Percentiles rank a stretch among this genome's conserved stretches.
These are phyloP conservation scores for Mimas tiliae DNA, from an alignment of 2,888 invertebrate species.

Conservation along the genomic window DNA sequence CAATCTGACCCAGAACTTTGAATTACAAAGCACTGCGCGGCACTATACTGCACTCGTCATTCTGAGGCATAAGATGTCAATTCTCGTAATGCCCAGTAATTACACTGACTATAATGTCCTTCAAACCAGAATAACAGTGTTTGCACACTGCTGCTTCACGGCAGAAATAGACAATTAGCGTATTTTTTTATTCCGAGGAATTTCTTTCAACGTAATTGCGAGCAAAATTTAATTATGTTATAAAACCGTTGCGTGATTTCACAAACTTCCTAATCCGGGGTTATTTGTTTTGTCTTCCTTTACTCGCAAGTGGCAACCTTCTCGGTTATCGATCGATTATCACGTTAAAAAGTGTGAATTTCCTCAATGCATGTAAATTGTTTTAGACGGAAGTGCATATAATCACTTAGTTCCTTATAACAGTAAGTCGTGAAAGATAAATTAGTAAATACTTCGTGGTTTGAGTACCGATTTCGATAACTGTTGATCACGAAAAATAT, in stretches of 20 bases:
- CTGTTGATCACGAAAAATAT: background rate
- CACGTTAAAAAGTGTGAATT: constrained; percentile 27
- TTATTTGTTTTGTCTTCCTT: constrained; percentile 32
- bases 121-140: too few relatives aligned
- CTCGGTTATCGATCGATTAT: constrained; percentile 28
- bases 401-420: constrained; percentile 16
- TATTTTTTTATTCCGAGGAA: too few relatives aligned
- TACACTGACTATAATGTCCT: too few relatives aligned
- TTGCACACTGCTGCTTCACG: too few relatives aligned
- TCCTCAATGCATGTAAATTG: constrained; percentile 28
- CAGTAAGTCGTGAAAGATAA: background rate
- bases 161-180: too few relatives aligned
- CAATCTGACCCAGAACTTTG: too few relatives aligned
- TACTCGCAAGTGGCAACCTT: constrained; percentile 30
- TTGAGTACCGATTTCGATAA: background rate
- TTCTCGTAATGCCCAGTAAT: too few relatives aligned
- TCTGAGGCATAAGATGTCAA: too few relatives aligned
- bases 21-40: too few relatives aligned
- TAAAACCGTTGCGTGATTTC: constrained; percentile 30
- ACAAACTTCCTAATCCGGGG: constrained; percentile 34
- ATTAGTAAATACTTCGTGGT: constrained; percentile 5
- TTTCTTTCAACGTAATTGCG: too few relatives aligned
- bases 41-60: too few relatives aligned
- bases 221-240: background rate
- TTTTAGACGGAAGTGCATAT: constrained; percentile 27